phyloP scores from a whole-genome alignment of 2,888 invertebrate genomes.

The Willowsia nigromaculata region DNA sequence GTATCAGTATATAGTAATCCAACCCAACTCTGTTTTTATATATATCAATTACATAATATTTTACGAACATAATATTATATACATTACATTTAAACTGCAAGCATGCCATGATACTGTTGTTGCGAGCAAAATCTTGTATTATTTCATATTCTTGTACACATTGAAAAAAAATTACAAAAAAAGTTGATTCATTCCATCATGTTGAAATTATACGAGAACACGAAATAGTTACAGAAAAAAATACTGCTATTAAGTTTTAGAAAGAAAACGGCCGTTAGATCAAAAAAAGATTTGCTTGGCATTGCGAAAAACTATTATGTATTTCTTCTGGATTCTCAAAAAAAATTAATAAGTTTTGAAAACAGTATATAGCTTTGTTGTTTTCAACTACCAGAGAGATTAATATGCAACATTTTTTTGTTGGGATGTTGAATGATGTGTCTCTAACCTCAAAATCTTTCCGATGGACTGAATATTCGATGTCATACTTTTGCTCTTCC shows the following conservation, averaged over 20 bases:
- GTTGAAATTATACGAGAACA: background rate
- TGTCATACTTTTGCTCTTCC: conserved; percentile 98
- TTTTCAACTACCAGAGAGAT: background rate
- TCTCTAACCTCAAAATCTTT: conserved; percentile 96
- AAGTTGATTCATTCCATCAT: background rate
- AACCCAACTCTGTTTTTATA: background rate
- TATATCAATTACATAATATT: conserved; percentile 30
- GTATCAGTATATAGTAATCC: background rate
- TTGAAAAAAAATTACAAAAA: background rate
- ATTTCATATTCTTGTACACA: conserved; percentile 31
- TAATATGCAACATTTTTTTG: background rate
- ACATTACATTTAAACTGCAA: conserved; percentile 17
- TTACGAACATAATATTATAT: conserved; percentile 41
- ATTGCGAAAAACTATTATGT: background rate
- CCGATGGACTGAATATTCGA: conserved; percentile 98
- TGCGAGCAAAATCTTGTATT: conserved; percentile 13
- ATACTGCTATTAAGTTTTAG: background rate
- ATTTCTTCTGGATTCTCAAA: background rate
- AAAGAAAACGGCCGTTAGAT: background rate
- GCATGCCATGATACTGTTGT: background rate
- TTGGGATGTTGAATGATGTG: conserved; percentile 29
- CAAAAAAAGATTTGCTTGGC: background rate
- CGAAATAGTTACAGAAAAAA: conserved; percentile 9
- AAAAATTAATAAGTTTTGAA: background rate
- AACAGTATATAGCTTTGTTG: background rate